Percentiles rank a stretch among this genome's conserved stretches.
These are phyloP conservation scores for Coturnix japonica DNA, from an alignment of 2,113 vertebrate species.

Conservation along the genomic window DNA sequence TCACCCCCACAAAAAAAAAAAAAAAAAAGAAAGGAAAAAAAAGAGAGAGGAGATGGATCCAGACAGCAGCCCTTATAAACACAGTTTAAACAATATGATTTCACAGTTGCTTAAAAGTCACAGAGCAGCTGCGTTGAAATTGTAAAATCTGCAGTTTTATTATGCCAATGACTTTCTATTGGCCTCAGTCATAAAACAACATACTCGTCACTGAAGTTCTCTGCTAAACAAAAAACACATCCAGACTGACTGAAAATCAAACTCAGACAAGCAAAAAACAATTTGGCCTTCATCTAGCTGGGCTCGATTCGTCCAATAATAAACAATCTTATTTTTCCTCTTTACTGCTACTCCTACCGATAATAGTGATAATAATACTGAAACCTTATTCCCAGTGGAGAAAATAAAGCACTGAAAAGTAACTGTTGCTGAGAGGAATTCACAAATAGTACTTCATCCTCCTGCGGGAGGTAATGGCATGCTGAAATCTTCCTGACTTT, in stretches of 20 bases:
- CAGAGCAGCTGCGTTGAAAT: constrained; percentile 60
- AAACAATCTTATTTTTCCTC: constrained; percentile 61
- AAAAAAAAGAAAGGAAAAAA: neutral
- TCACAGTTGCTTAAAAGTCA: constrained; percentile 75
- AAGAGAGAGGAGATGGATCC: constrained; percentile 9
- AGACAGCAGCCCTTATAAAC: constrained; percentile 54
- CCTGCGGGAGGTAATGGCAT: constrained; percentile 6
- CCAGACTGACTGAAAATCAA: constrained; percentile 69
- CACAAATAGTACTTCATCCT: neutral
- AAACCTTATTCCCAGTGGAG: neutral
- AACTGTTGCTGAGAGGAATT: neutral
- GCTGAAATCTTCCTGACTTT: constrained; percentile 9
- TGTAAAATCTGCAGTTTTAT: constrained; percentile 71
- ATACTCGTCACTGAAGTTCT: constrained; percentile 65
- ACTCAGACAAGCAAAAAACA: constrained; percentile 31
- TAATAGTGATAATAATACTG: neutral
- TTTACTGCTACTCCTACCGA: neutral
- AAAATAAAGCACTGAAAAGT: constrained; percentile 23
- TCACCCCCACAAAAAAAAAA: no score
- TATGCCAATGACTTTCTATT: constrained; percentile 67
- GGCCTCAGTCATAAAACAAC: constrained; percentile 68
- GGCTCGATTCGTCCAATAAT: constrained; percentile 31
- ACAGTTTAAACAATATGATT: constrained; percentile 74
- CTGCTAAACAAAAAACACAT: constrained; percentile 67
- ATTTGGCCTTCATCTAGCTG: constrained; percentile 8